phyloP scores from a whole-genome alignment of 2,113 vertebrate species.

The Anguilla rostrata region DNA sequence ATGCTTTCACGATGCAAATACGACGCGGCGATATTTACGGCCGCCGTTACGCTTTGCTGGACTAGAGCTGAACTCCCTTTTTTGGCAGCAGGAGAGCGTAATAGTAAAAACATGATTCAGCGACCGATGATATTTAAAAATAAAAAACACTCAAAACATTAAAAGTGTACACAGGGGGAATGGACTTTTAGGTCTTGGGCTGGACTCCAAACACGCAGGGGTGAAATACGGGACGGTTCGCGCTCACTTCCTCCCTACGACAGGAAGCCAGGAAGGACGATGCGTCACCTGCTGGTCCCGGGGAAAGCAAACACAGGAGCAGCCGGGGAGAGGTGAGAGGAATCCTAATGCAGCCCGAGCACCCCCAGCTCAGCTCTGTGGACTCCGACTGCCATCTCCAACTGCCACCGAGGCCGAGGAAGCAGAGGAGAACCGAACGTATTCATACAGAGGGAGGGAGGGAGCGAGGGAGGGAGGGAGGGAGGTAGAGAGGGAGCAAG shows the following conservation, averaged over 20 bases:
- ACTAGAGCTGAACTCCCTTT: neutral
- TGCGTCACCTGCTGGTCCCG: neutral
- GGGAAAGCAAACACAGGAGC: neutral
- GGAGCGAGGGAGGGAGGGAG: too few relatives aligned
- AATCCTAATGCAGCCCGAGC: neutral
- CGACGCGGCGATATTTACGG: neutral
- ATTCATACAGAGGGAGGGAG: too few relatives aligned
- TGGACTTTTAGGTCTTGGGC: neutral
- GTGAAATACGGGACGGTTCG: neutral
- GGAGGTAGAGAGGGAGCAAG: too few relatives aligned
- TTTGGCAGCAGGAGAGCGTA: neutral
- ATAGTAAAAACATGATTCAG: neutral
- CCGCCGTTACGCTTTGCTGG: neutral
- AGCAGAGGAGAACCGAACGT: too few relatives aligned
- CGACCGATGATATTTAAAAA: neutral
- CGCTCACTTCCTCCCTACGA: neutral
- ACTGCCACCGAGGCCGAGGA: too few relatives aligned
- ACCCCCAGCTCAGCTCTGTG: too few relatives aligned
- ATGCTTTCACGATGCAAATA: neutral
- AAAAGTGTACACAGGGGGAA: neutral
- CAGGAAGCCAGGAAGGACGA: neutral
- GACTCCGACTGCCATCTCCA: too few relatives aligned
- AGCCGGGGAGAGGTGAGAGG: neutral
- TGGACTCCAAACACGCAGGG: neutral
- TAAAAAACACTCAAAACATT: neutral